A percentile compares a stretch with the other conserved stretches of the same genome.
phyloP scores from a whole-genome alignment of 2,888 invertebrate species.

The Platerodrilus igneus region DNA sequence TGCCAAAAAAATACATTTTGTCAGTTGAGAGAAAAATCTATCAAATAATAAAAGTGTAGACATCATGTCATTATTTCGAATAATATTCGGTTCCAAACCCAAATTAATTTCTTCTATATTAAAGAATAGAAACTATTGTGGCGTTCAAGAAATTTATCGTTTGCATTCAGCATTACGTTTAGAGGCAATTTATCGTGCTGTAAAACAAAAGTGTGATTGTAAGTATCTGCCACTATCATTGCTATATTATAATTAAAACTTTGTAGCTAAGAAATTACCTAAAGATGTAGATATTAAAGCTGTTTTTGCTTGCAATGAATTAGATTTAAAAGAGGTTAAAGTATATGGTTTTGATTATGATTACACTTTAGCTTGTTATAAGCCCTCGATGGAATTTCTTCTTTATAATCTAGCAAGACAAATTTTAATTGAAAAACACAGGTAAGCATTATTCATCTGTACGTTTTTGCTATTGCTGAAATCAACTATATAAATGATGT shows the following conservation, averaged over 20 bases:
- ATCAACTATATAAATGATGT: too few relatives aligned
- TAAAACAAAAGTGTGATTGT: conserved; percentile 69
- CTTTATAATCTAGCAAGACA: conserved; percentile 88
- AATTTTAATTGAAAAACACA: conserved; percentile 75
- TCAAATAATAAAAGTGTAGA: too few relatives aligned
- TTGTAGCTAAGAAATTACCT: conserved; percentile 79
- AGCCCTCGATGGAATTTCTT: conserved; percentile 79
- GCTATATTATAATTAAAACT: too few relatives aligned
- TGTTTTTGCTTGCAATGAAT: conserved; percentile 95
- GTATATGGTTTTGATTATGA: conserved; percentile 99
- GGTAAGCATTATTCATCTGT: too few relatives aligned
- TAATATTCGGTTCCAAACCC: too few relatives aligned
- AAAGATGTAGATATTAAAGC: conserved; percentile 80
- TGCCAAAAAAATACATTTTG: too few relatives aligned
- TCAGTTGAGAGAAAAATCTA: too few relatives aligned
- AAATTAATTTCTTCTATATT: conserved; percentile 16
- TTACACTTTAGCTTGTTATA: conserved; percentile 94
- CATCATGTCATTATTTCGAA: too few relatives aligned
- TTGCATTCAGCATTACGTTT: conserved; percentile 37
- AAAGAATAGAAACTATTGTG: conserved; percentile 18
- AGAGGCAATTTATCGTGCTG: conserved; percentile 59
- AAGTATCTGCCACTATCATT: too few relatives aligned
- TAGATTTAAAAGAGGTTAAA: conserved; percentile 84
- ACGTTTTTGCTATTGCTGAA: too few relatives aligned
- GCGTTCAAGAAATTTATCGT: conserved; percentile 11